Evolutionary conservation across 2,113 vertebrate genomes (phyloP).

Genomic region (Vulpes lagopus): DNA sequence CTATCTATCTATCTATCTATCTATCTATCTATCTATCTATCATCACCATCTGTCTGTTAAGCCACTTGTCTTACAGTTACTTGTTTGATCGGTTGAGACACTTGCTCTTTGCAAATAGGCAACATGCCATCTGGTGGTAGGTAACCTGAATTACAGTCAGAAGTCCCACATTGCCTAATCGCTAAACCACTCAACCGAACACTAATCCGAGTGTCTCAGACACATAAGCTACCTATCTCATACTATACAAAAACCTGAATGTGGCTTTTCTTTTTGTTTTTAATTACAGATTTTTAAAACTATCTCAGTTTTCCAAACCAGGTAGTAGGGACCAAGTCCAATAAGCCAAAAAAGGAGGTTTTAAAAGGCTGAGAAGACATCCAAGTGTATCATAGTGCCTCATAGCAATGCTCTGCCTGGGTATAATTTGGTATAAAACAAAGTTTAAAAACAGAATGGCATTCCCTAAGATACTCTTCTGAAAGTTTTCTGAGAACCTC

Average conservation of each 20-base stretch:
- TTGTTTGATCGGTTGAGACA: not conserved
- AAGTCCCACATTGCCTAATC: not conserved
- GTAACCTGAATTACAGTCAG: constrained; percentile 17
- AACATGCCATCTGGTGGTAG: constrained; percentile 38
- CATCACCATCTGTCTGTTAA: not conserved
- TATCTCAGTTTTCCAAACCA: not conserved
- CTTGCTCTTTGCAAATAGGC: constrained; percentile 48
- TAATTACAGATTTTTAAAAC: not conserved
- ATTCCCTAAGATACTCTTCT: not conserved
- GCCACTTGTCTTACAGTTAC: not conserved
- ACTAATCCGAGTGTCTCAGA: not conserved
- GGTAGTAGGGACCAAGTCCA: not conserved
- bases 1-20: not conserved
- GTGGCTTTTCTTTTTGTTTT: not conserved
- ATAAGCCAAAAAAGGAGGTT: not conserved
- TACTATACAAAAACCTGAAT: not conserved
- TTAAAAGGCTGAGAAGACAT: not conserved
- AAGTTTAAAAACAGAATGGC: not conserved
- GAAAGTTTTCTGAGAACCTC: not conserved
- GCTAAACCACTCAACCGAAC: not conserved
- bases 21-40: not conserved
- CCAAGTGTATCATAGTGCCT: not conserved
- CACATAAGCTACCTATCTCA: not conserved
- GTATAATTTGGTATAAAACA: not conserved
- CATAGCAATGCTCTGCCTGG: not conserved